phyloP scores from a whole-genome alignment of 2,797 vertebrate species.

The Calcarius lapponicus region DNA sequence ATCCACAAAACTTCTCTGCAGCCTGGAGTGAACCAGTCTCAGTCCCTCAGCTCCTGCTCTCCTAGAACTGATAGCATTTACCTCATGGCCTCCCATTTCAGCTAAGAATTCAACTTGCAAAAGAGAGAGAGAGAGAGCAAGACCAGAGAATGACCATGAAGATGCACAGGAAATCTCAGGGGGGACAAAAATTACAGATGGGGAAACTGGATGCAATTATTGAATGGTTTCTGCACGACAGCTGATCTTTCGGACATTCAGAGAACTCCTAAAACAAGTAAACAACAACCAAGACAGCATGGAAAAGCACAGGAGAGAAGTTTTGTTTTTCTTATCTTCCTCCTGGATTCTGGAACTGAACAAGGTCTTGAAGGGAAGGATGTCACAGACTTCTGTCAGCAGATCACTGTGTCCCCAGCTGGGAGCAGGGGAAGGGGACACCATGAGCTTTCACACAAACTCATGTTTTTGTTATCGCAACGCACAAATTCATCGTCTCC shows the following conservation, averaged over 20 bases:
- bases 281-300: background rate
- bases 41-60: background rate
- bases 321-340: background rate
- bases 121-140: background rate
- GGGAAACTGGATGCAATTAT: background rate
- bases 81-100: background rate
- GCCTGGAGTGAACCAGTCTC: background rate
- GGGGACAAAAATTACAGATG: too few species aligned
- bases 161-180: background rate
- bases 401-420: background rate
- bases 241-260: background rate
- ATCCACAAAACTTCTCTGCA: background rate
- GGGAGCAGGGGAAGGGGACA: background rate
- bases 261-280: background rate
- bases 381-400: background rate
- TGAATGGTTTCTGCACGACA: background rate
- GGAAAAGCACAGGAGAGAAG: background rate
- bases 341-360: background rate
- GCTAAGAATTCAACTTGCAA: background rate
- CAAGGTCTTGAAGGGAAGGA: background rate
- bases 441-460: background rate
- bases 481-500: background rate
- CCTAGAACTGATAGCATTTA: fast-evolving
- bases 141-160: background rate
- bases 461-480: background rate